These are phyloP conservation scores for Planococcus citri DNA, from an alignment of 1,140 invertebrate species.

Conservation along the genomic window DNA sequence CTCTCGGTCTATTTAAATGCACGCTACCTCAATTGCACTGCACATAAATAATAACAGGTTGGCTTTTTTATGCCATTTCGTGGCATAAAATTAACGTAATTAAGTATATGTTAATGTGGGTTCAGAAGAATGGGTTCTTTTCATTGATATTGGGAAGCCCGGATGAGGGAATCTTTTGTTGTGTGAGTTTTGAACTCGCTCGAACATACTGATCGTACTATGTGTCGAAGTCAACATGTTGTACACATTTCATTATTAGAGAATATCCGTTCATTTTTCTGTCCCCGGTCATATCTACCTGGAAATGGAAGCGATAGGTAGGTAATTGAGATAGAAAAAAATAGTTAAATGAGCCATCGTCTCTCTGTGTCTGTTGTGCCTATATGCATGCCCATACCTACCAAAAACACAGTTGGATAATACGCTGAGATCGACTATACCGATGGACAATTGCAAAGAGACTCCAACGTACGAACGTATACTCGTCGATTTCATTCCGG, in stretches of 20 bases:
- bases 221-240: constrained; percentile 19
- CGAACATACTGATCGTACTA: constrained; percentile 11
- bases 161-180: constrained; percentile 15
- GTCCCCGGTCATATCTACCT: not conserved
- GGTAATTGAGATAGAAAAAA: no score
- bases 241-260: no score
- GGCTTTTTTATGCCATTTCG: constrained; percentile 4
- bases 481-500: no score
- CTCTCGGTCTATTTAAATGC: no score
- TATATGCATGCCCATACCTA: no score
- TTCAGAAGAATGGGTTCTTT: not conserved
- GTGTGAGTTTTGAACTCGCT: not conserved
- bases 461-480: no score
- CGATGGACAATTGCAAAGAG: no score
- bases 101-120: constrained; percentile 17
- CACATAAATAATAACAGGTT: not conserved
- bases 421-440: no score
- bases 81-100: constrained; percentile 9
- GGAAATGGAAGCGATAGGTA: not conserved
- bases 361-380: no score
- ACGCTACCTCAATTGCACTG: not conserved
- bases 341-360: not conserved
- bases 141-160: not conserved
- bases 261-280: no score
- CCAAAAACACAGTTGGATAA: no score